Evolutionary conservation across 2,888 invertebrate species (phyloP).

Genomic region (Nysson spinosus): DNA sequence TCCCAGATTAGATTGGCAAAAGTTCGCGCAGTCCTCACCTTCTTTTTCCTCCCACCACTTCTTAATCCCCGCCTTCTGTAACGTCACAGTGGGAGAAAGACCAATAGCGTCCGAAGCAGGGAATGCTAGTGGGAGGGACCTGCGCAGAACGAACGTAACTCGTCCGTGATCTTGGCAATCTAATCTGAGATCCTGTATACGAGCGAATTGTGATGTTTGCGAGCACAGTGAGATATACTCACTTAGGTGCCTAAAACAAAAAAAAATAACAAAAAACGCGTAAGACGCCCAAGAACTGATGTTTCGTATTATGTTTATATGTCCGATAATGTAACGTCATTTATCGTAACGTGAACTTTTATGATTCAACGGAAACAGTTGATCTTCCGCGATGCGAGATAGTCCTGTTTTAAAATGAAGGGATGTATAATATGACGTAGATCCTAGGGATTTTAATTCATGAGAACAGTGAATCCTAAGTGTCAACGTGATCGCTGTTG

Average conservation of each 20-base stretch:
- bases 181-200: too few species aligned
- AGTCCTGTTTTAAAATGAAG: constrained; percentile 25
- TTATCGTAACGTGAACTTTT: constrained; percentile 30
- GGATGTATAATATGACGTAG: constrained; percentile 38
- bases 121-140: too few species aligned
- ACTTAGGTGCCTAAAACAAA: constrained; percentile 54
- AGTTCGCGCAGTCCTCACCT: too few species aligned
- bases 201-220: constrained; percentile 62
- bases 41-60: too few species aligned
- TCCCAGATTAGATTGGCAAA: too few species aligned
- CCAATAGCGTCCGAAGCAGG: too few species aligned
- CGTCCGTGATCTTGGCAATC: too few species aligned
- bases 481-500: constrained; percentile 34
- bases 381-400: constrained; percentile 23
- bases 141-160: too few species aligned
- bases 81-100: too few species aligned
- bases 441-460: constrained; percentile 35
- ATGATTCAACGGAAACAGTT: constrained; percentile 17
- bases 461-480: constrained; percentile 33
- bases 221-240: constrained; percentile 47
- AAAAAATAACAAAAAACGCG: too few species aligned
- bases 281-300: constrained; percentile 67
- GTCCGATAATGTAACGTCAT: constrained; percentile 39
- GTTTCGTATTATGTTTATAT: constrained; percentile 57
- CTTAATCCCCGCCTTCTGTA: too few species aligned